Evolutionary conservation across 2,888 invertebrate species (phyloP).

Genomic region (Hipparchia sbordonii): DNA sequence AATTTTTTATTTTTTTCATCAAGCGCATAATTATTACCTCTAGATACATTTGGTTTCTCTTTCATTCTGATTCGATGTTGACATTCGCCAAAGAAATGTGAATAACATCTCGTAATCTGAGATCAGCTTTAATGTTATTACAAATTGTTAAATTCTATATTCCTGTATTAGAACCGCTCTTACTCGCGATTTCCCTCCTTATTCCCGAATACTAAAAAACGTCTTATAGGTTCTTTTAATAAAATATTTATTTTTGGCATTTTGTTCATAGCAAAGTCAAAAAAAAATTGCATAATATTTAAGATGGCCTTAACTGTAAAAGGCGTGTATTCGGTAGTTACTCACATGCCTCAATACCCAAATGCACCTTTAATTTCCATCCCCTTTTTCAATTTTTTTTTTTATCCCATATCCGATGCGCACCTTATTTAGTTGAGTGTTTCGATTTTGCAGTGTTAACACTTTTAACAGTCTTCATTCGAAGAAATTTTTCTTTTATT

Average conservation of each 20-base stretch:
- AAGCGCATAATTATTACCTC: too few species aligned
- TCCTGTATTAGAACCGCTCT: not conserved
- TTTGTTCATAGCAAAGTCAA: not conserved
- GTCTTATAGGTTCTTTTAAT: not conserved
- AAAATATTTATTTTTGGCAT: not conserved
- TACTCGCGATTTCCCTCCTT: not conserved
- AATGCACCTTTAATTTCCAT: constrained; percentile 10
- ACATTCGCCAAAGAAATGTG: too few species aligned
- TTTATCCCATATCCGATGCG: constrained; percentile 25
- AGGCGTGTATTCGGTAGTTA: not conserved
- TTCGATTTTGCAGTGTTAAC: constrained; percentile 30
- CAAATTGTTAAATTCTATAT: not conserved
- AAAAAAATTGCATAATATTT: not conserved
- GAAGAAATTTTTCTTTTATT: constrained; percentile 30
- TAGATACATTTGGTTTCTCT: too few species aligned
- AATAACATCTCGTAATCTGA: not conserved
- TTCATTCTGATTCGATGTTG: too few species aligned
- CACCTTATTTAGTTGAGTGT: constrained; percentile 32
- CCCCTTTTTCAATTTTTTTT: constrained; percentile 4
- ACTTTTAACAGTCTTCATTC: constrained; percentile 34
- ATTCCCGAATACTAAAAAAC: not conserved
- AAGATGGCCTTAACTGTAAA: not conserved
- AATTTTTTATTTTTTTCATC: too few species aligned
- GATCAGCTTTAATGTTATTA: constrained; percentile 6
- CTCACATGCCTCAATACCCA: constrained; percentile 1